A percentile compares a stretch with the other conserved stretches of the same genome.
These are phyloP conservation scores for Epizoanthus ramosus DNA, from an alignment of 92 coral and sea anemone species.

Conservation along the genomic window DNA sequence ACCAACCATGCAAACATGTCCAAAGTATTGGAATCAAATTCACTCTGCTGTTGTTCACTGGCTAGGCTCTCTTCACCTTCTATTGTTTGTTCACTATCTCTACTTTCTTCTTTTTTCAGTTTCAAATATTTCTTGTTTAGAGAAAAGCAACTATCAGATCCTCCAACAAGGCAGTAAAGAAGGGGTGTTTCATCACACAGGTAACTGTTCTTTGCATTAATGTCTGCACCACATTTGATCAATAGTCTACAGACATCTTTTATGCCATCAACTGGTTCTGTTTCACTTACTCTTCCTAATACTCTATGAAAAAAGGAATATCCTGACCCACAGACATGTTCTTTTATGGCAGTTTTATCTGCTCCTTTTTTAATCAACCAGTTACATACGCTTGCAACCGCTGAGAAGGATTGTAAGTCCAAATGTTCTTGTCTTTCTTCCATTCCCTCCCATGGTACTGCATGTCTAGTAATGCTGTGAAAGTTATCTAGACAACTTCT, in stretches of 20 bases:
- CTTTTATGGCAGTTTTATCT: background rate
- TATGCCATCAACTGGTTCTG: conserved; percentile 14
- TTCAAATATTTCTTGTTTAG: too few species aligned
- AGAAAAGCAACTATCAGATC: background rate
- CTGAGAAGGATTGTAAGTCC: background rate
- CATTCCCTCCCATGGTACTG: background rate
- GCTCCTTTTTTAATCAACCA: conserved; percentile 22
- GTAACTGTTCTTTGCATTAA: background rate
- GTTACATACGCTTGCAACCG: background rate
- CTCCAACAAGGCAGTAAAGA: background rate
- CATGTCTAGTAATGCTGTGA: background rate
- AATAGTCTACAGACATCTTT: conserved; percentile 12
- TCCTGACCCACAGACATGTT: background rate
- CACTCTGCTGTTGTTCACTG: background rate
- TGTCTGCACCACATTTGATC: conserved; percentile 19
- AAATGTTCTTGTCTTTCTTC: background rate
- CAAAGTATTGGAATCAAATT: background rate
- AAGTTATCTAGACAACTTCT: background rate
- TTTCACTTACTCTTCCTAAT: background rate
- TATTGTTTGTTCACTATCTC: background rate
- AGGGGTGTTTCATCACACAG: background rate
- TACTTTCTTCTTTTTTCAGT: background rate
- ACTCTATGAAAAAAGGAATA: conserved; percentile 8
- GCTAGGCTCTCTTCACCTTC: background rate
- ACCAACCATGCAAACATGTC: conserved; percentile 14